Evolutionary conservation across 2,797 vertebrate species (phyloP), one percentile per base, ranked within the genome.

Genomic region (Cossypha polioptera): DNA sequence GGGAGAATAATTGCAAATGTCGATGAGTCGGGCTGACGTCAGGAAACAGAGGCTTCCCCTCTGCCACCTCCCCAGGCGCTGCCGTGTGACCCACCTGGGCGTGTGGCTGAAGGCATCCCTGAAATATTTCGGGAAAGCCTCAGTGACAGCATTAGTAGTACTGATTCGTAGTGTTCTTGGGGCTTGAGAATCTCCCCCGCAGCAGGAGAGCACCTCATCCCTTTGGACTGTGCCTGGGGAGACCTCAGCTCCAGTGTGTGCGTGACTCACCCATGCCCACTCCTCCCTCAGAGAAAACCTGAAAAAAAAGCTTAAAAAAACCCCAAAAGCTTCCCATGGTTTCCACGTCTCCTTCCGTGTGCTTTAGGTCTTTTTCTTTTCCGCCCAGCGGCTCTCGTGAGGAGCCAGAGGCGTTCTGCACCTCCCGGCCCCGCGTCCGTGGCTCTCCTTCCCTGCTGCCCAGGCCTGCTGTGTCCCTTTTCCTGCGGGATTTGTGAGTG

Each of bases 311-410:
- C 26, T 28, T 11, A 18, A 13, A 36, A 57, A 51, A 72, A 33
- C 0, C 1, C 11, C 66, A 16, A 3, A 33, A 16, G 63, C 59
- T 21, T 25, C 63, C 16, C 12, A 0, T 38, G 13, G 38, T 86
- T 82, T 88, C 75, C 42, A 45, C 4, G 0, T 67, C 38, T 77
- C 35, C 31, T 69, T 76, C 40, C 2, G 0, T 38, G 0, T 38
- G 65, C 22, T 65, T 90, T 36, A 5, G 43, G 7, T 25, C 13
- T 66, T 43, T 10, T 4, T 26, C 62, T 75, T 50, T 91, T 65
- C 74, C 0, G 0, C 38, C 58, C 20, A 2, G 83, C 0, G 0
- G 20, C 47, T 92, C 65, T 79, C 0, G 0, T 0, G 2, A 57
- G 86, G 50, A 59, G 57, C 59, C 16, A 14, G 48, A 38, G 72